Evolutionary conservation across 2,113 vertebrate species (phyloP), one percentile per base, ranked within the genome.

Genomic region (Gallinago paraguaiae): DNA sequence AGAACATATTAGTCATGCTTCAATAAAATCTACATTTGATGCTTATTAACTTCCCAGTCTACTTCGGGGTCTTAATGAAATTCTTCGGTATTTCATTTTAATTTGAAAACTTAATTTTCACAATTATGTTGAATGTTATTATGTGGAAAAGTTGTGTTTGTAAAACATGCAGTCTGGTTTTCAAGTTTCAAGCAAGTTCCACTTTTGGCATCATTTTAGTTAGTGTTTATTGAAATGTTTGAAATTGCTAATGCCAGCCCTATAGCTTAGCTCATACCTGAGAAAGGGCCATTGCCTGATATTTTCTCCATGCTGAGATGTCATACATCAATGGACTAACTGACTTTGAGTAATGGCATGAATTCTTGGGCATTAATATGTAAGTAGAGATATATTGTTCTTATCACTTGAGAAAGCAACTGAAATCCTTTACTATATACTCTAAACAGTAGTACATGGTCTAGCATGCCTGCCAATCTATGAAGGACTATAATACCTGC

Each of bases 1-100:
- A 88, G 30, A 85, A 80, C 23, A 23, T 39, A 69, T 94, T 97
- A 92, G 57, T 84, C 60, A 91, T n/a, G 83, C 27, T 70, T 95
- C 72, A 88, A 31, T 67, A 93, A 88, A 93, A 81, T 72, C 71
- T 86, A 79, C 65, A 16, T 79, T 74, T 93, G 51, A 86, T 87
- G 19, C 18, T 65, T 96, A 87, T 75, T 96, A 93, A 91, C 83
- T 95, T 63, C 65, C 35, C 46, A 90, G 41, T 71, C 96, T 50
- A 80, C 9, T 95, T 91, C 89, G 54, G n/a, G 10, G 15, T 90
- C 41, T 82, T 92, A 95, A 90, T 81, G 48, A 79, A 75, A 93
- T 67, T 86, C 56, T 68, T 79, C 92, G 48, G n/a, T 50, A 93
- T 93, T 93, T 92, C n/a, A 63, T 77, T 86, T 93, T 87, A 81